Conservation (phyloP, 2,113 vertebrate genomes). For the Chionodraco myersi region DNA sequence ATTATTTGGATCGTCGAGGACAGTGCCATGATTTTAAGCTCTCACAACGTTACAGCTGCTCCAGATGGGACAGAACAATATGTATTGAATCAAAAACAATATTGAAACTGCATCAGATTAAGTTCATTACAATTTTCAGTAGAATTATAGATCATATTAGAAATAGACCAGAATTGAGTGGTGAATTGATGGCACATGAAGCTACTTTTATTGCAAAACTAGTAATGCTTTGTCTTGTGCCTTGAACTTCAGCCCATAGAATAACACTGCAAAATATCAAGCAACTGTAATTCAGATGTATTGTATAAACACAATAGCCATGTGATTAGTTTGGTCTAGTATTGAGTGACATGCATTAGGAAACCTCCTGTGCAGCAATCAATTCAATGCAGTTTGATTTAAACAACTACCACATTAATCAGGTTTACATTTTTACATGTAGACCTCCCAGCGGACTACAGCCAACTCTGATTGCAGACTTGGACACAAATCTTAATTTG, state of each 20-base stretch:
- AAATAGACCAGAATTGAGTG: conserved; percentile 8
- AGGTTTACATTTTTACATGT: not conserved
- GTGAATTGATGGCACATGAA: conserved; percentile 5
- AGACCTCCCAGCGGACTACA: not conserved
- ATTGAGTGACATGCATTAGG: not conserved
- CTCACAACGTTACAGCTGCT: not conserved
- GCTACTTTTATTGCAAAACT: conserved; percentile 18
- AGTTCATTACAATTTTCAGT: not conserved
- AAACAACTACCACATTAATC: not conserved
- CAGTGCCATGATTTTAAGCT: conserved; percentile 8
- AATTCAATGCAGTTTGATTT: conserved; percentile 5
- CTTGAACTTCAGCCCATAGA: conserved; percentile 4
- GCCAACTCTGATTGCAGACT: not conserved
- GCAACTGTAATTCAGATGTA: not conserved
- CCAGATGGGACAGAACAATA: not conserved
- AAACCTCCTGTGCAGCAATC: not conserved
- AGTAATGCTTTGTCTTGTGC: conserved; percentile 3
- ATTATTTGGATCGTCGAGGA: conserved; percentile 23
- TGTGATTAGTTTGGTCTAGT: conserved; percentile 1
- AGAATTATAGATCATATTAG: not conserved
- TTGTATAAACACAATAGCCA: conserved; percentile 5
- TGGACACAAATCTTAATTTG: conserved; percentile 26
- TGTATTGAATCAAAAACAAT: no score
- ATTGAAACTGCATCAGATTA: not conserved
- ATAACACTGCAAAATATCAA: not conserved